A percentile compares a stretch with the other conserved stretches of the same genome.
phyloP scores from a whole-genome alignment of 2,888 invertebrate genomes.

The Calameuta filiformis region DNA sequence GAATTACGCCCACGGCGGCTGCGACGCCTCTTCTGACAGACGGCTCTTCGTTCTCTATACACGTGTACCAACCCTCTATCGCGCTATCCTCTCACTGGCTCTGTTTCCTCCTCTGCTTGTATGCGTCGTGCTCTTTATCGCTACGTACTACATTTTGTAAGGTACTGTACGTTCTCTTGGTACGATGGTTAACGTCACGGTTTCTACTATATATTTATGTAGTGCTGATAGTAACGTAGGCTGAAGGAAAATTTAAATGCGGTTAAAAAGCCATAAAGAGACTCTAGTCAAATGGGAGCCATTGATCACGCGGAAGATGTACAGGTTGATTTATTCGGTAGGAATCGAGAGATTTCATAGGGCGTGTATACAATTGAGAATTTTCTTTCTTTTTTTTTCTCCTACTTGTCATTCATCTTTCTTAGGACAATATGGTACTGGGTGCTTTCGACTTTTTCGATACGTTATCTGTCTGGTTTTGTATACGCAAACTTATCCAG shows the following conservation, averaged over 20 bases:
- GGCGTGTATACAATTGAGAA: background rate
- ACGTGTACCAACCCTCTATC: background rate
- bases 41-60: conserved; percentile 13
- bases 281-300: background rate
- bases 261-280: background rate
- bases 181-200: background rate
- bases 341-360: background rate
- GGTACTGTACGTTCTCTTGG: background rate
- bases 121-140: background rate
- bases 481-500: background rate
- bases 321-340: background rate
- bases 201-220: background rate
- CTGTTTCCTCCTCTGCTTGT: background rate
- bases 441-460: background rate
- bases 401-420: background rate
- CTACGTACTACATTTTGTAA: background rate
- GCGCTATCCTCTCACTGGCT: background rate
- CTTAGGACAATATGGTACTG: background rate
- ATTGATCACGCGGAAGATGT: background rate
- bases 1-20: conserved; percentile 43
- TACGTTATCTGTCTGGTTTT: background rate
- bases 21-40: conserved; percentile 33
- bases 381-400: background rate
- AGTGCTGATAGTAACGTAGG: background rate
- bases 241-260: background rate